Base-by-base conservation (phyloP, 1,140 invertebrate genomes). In the Hyposmocoma kahamanoa region DNA sequence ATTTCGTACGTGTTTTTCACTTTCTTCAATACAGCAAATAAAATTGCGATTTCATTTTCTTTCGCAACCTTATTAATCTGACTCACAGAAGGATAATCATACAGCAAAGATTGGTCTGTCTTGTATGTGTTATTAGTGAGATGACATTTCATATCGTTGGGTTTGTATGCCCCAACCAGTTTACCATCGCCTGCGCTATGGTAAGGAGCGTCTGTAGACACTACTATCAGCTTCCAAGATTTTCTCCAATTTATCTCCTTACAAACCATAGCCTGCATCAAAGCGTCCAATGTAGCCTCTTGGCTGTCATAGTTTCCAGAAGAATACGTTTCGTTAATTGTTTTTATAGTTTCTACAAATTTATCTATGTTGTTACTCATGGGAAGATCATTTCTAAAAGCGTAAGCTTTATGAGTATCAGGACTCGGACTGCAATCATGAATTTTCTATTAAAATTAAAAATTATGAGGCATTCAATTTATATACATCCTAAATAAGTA, bases 71-170 rank as follows among this genome's bases (percentile, higher is more conserved):
- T 91, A 58, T 89, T 88, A 5, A 90, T 86, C 90, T 92, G 91
- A 46, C 90, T 87, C 10, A 93, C 86, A 8, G 91, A 92, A 1
- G 92, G 92, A 71, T 93, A 93, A 70, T 93, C 92, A 21, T 21
- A 41, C 53, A 88, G 86, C 2, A 83, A 51, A 3, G 87, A 77
- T 0, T 88, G 88, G 53, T 89, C 63, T 19, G 90, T 92, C 72
- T 97, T 96, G 30, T 88, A 80, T 2, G 88, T 90, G 15, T 70
- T 47, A 19, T 67, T 50, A 48, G 92, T 86, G 61, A 97, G 81
- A 74, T 97, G 94, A 65, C 96, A 97, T 34, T 87, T 45, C 49
- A 94, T 94, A 77, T 97, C 95, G 70, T 97, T 95, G 0, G 94
- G 95, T 62, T 90, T 91, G 6, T 96, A 89, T 47, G 96, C 94